Conservation (phyloP, 2,888 invertebrate species). For the Cheilosia urbana region DNA sequence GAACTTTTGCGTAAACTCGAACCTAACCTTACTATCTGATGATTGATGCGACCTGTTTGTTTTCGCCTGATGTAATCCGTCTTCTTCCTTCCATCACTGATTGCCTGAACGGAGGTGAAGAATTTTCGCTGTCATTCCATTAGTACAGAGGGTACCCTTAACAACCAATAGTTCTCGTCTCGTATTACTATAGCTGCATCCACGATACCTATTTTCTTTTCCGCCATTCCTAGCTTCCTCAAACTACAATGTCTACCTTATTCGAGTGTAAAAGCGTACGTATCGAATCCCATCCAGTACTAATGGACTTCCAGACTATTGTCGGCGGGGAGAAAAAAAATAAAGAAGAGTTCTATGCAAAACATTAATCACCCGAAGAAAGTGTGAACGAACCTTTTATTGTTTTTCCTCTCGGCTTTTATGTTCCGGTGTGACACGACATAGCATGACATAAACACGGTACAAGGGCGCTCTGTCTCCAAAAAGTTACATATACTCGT, state of each 20-base stretch:
- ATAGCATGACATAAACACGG: slow-evolving; percentile 8
- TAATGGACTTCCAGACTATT: slow-evolving; percentile 57
- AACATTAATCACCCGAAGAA: slow-evolving; percentile 69
- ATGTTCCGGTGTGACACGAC: slow-evolving; percentile 52
- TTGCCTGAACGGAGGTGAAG: slow-evolving; percentile 22
- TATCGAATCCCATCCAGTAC: slow-evolving; percentile 43
- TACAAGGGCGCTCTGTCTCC: slow-evolving; percentile 41
- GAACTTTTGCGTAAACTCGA: too few relatives aligned
- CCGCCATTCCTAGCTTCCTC: slow-evolving; percentile 6
- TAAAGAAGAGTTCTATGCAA: slow-evolving; percentile 68
- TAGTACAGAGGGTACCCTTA: neutral
- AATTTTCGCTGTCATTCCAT: slow-evolving; percentile 25
- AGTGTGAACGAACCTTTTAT: slow-evolving; percentile 73
- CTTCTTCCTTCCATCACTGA: too few relatives aligned
- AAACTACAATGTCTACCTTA: neutral
- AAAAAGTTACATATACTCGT: slow-evolving; percentile 5
- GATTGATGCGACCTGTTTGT: too few relatives aligned
- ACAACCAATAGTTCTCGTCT: slow-evolving; percentile 42
- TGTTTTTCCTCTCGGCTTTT: slow-evolving; percentile 55
- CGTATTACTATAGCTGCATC: slow-evolving; percentile 30
- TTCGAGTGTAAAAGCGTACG: slow-evolving; percentile 24
- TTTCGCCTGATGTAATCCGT: too few relatives aligned
- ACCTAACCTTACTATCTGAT: too few relatives aligned
- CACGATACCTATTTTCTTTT: slow-evolving; percentile 14
- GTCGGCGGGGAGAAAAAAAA: slow-evolving; percentile 26